These are phyloP conservation scores for Oryzias celebensis DNA, from an alignment of 2,113 vertebrate genomes.

Conservation along the genomic window DNA sequence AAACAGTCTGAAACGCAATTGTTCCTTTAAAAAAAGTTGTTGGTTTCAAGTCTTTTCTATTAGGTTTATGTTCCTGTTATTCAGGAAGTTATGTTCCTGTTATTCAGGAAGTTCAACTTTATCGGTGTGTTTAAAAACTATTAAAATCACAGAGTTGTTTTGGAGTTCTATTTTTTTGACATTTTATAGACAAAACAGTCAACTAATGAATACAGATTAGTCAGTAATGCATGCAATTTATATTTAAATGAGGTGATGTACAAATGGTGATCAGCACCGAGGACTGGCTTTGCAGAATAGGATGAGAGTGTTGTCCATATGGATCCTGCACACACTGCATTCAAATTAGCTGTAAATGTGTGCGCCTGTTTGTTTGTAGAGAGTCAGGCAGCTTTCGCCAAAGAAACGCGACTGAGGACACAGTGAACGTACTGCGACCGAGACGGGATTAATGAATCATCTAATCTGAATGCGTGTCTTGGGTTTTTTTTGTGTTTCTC, in stretches of 20 bases:
- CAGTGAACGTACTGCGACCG: slow-evolving; percentile 32
- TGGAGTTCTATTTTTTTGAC: background rate
- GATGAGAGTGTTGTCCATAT: slow-evolving; percentile 39
- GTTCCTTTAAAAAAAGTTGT: too few relatives aligned
- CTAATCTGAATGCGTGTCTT: slow-evolving; percentile 38
- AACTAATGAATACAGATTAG: background rate
- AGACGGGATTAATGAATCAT: slow-evolving; percentile 42
- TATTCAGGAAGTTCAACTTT: too few relatives aligned
- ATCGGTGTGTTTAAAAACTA: too few relatives aligned
- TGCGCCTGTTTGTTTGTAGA: slow-evolving; percentile 10
- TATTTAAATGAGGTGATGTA: slow-evolving; percentile 18
- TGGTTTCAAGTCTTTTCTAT: too few relatives aligned
- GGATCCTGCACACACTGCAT: slow-evolving; percentile 42
- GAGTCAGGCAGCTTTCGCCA: slow-evolving; percentile 20
- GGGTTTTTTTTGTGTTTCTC: slow-evolving; percentile 1
- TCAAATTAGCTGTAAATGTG: slow-evolving; percentile 44
- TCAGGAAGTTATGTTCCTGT: too few relatives aligned
- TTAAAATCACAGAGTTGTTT: too few relatives aligned
- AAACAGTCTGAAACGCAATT: too few relatives aligned
- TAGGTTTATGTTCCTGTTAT: too few relatives aligned
- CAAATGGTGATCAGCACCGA: slow-evolving; percentile 14
- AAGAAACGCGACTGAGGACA: slow-evolving; percentile 12
- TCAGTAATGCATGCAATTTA: slow-evolving; percentile 3
- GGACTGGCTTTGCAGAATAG: slow-evolving; percentile 15
- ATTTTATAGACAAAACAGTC: background rate